Evolutionary conservation across 2,888 invertebrate species (phyloP).

Genomic region (Alviniconcha strummeri): DNA sequence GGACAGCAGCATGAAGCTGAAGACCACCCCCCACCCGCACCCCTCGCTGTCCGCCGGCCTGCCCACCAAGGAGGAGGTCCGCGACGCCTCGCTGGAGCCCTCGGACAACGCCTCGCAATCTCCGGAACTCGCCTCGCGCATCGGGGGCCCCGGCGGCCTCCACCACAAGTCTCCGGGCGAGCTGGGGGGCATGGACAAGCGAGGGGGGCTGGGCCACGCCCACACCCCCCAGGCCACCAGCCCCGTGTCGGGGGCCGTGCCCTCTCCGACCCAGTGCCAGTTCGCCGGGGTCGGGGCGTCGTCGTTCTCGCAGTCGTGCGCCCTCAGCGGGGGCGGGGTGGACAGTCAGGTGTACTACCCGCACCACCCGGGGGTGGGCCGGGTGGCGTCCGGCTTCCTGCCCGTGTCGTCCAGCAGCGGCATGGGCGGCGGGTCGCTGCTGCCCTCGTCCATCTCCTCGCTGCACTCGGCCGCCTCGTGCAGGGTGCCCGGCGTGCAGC

Average conservation of each 20-base stretch:
- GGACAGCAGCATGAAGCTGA: conserved; percentile 30
- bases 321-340: conserved; percentile 35
- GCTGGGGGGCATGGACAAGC: conserved; percentile 34
- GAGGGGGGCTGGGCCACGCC: not conserved
- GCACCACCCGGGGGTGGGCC: conserved; percentile 58
- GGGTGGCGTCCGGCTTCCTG: conserved; percentile 51
- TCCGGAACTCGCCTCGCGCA: conserved; percentile 12
- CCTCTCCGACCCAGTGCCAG: conserved; percentile 56
- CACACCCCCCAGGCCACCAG: conserved; percentile 22
- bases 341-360: conserved; percentile 64
- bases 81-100: conserved; percentile 49
- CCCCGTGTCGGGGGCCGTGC: conserved; percentile 27
- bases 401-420: conserved; percentile 56
- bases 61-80: conserved; percentile 40
- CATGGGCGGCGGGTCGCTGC: conserved; percentile 42
- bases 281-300: conserved; percentile 45
- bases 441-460: conserved; percentile 34
- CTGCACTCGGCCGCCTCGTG: conserved; percentile 48
- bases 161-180: conserved; percentile 27
- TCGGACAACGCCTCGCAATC: conserved; percentile 36
- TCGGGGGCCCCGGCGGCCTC: conserved; percentile 30
- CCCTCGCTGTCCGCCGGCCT: not conserved
- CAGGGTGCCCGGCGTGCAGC: conserved; percentile 7
- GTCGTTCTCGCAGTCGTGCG: conserved; percentile 53
- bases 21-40: conserved; percentile 31